A percentile compares a stretch with the other conserved stretches of the same genome.
These are phyloP conservation scores for Heteractis magnifica DNA, from an alignment of 92 coral and sea anemone species.

Conservation along the genomic window DNA sequence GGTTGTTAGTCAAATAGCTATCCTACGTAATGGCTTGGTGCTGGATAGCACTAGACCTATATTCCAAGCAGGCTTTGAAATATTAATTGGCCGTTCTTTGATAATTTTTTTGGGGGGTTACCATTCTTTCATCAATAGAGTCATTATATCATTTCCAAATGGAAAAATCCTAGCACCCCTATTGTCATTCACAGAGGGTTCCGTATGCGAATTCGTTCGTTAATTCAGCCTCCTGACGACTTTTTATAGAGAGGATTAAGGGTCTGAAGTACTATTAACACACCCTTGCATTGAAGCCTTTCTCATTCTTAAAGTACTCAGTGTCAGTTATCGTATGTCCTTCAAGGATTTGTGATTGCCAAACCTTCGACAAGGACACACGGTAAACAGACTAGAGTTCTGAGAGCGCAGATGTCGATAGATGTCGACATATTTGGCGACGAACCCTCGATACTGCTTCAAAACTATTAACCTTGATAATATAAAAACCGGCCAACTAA, in stretches of 20 bases:
- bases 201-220: conserved; percentile 8
- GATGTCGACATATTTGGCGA: conserved; percentile 36
- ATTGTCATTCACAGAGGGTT: background rate
- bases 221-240: conserved; percentile 3
- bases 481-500: conserved; percentile 19
- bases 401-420: conserved; percentile 36
- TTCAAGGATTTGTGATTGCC: conserved; percentile 15
- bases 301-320: conserved; percentile 34
- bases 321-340: conserved; percentile 28
- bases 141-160: conserved; percentile 5
- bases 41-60: conserved; percentile 26
- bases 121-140: conserved; percentile 10
- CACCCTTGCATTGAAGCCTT: conserved; percentile 35
- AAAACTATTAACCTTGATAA: conserved; percentile 22
- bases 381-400: conserved; percentile 35
- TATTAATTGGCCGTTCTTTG: conserved; percentile 34
- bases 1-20: conserved; percentile 78
- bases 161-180: conserved; percentile 11
- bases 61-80: conserved; percentile 34
- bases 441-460: conserved; percentile 34
- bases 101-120: conserved; percentile 1
- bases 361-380: conserved; percentile 34
- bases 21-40: conserved; percentile 63
- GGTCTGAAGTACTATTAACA: conserved; percentile 42
- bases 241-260: conserved; percentile 23